Percentiles rank a stretch among this genome's conserved stretches.
Conservation (phyloP, 1,140 invertebrate genomes). For the Popillia japonica region DNA sequence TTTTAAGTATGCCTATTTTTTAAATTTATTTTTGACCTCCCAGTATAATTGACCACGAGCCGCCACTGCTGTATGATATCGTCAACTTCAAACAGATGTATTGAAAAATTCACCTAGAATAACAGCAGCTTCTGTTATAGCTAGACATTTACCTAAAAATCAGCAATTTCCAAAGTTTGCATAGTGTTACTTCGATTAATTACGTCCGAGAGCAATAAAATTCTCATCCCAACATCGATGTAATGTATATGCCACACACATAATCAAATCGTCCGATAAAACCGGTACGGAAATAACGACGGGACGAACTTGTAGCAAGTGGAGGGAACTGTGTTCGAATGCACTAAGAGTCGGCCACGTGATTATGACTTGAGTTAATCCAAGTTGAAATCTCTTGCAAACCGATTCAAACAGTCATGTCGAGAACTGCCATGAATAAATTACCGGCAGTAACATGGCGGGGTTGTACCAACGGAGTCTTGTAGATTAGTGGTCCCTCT, state of each 20-base stretch:
- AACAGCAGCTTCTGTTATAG: not conserved
- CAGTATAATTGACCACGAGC: no score
- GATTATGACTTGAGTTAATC: conserved; percentile 57
- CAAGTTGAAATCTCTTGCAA: conserved; percentile 56
- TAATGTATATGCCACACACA: not conserved
- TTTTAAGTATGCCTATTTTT: no score
- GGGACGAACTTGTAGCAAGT: conserved; percentile 7
- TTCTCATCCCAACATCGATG: not conserved
- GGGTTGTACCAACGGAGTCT: conserved; percentile 48
- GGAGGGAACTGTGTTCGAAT: conserved; percentile 3
- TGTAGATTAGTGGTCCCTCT: conserved; percentile 54
- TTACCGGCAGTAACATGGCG: conserved; percentile 51
- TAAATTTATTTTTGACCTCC: no score
- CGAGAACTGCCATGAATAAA: conserved; percentile 56
- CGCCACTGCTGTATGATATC: no score
- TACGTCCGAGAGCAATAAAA: conserved; percentile 15
- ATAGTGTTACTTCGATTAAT: conserved; percentile 3
- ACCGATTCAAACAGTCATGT: conserved; percentile 55
- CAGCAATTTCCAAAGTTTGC: not conserved
- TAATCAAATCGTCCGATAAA: conserved; percentile 31
- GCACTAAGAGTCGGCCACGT: conserved; percentile 43
- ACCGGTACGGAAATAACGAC: conserved; percentile 21
- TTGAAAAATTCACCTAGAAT: no score
- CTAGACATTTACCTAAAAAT: not conserved
- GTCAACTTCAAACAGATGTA: no score